Conservation (phyloP, 2,113 vertebrate species). For the Bungarus multicinctus region DNA sequence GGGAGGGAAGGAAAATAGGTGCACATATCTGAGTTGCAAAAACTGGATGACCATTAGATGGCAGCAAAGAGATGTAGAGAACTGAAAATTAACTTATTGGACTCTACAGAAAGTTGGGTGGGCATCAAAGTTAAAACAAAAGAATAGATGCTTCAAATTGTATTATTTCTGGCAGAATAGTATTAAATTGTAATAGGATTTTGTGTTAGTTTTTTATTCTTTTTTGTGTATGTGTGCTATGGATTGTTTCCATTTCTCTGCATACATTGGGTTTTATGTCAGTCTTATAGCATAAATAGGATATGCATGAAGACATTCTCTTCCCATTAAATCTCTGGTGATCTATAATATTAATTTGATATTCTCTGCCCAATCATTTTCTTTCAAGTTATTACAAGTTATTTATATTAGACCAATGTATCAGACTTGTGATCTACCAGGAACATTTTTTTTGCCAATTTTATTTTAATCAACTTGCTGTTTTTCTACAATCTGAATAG, state of each 20-base stretch:
- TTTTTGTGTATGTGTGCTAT: not conserved
- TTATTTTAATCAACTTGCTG: not conserved
- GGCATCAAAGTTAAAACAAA: not conserved
- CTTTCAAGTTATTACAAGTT: not conserved
- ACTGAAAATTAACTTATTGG: not conserved
- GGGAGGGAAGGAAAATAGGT: not conserved
- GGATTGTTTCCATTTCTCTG: not conserved
- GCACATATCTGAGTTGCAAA: not conserved
- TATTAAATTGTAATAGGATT: not conserved
- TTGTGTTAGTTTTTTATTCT: not conserved
- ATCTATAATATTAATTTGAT: not conserved
- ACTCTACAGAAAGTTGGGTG: not conserved
- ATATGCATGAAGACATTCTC: not conserved
- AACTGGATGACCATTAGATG: not conserved
- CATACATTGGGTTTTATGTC: not conserved
- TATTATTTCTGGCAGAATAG: not conserved
- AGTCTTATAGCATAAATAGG: not conserved
- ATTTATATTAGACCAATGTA: not conserved
- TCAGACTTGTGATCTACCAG: not conserved
- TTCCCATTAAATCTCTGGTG: not conserved
- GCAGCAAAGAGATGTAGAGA: not conserved
- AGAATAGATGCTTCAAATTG: not conserved
- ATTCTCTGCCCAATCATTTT: not conserved
- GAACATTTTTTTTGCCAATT: not conserved
- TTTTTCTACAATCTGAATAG: not conserved